Conservation (phyloP, 1,140 invertebrate genomes). For the Ceratina australensis region DNA sequence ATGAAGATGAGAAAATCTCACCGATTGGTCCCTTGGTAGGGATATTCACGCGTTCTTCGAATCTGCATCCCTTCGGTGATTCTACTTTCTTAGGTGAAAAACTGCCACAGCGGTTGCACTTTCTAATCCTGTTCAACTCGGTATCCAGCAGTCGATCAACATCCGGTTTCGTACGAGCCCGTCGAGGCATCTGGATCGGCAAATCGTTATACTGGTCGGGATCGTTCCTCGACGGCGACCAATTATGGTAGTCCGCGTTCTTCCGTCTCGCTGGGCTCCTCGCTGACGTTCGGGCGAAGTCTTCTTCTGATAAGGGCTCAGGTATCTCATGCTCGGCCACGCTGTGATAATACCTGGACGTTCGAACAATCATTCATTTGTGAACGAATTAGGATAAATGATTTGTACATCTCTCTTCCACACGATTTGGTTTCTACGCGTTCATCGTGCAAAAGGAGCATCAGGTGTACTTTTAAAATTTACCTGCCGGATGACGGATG, state of each 20-base stretch:
- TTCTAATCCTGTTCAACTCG: conserved; percentile 36
- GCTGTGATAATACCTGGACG: conserved; percentile 40
- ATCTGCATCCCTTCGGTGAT: conserved; percentile 40
- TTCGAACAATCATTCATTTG: neutral
- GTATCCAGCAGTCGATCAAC: conserved; percentile 40
- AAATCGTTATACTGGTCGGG: conserved; percentile 42
- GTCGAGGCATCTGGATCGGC: conserved; percentile 16
- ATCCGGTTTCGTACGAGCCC: conserved; percentile 44
- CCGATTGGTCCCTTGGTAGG: conserved; percentile 51
- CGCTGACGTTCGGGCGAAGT: conserved; percentile 41
- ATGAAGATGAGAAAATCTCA: too few relatives aligned
- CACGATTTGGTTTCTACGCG: too few relatives aligned
- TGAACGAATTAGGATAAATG: neutral
- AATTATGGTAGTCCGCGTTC: conserved; percentile 29
- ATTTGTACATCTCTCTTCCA: too few relatives aligned
- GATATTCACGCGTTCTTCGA: conserved; percentile 41
- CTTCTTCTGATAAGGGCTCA: conserved; percentile 57
- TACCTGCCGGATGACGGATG: conserved; percentile 45
- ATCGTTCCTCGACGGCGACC: conserved; percentile 36
- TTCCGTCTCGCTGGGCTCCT: conserved; percentile 20
- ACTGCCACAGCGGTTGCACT: conserved; percentile 58
- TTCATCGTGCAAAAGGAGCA: too few relatives aligned
- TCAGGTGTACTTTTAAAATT: too few relatives aligned
- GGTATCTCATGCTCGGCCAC: conserved; percentile 38
- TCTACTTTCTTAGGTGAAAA: conserved; percentile 30